Base-by-base conservation (phyloP, 2,888 invertebrate species). In the Slavum lentiscoides region DNA sequence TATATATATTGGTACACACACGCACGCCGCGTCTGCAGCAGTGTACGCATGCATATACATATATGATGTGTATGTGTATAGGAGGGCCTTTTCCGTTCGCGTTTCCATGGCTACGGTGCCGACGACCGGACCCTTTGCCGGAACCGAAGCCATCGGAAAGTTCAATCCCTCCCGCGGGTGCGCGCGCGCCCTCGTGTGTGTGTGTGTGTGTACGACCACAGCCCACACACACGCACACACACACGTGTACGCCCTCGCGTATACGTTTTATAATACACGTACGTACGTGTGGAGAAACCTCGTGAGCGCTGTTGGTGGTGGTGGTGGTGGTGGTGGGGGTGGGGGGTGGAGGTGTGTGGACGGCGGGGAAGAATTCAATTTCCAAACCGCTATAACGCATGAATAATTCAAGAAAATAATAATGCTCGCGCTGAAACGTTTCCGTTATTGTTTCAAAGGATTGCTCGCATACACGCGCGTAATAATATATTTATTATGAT, bases 141-240 rank as follows among this genome's bases (percentile, higher is more conserved):
- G 77, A 77, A 77, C 77, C 77, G 77, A 77, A 77, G 80, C 80
- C 80, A 80, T 75, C 80, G 80, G 80, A 80, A 80, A 80, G 80
- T 80, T 80, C 80, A 80, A 80, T 72, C 70, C 80, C 69, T 77
- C 37, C 9, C 11, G 37, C 19, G n/a, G 59, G 69, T 68, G 68
- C 68, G 59, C 43, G 15, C 30, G 39, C 43, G 43, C 19, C 11
- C 23, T 9, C 17, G 58, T 11, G 9, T 3, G 49, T 49, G 1
- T 13, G 9, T 13, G 49, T 49, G 49, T 13, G 43, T 21, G 67
- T 74, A 68, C 8, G 43, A 68, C 68, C 74, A 4, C 74, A 55
- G 58, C 67, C 43, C 59, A 19, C 77, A 70, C 77, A 30, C 67
- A 19, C 58, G 9, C 67, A 13, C 23, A n/a, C 76, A 67, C 43